phyloP scores from a whole-genome alignment of 1,140 invertebrate species.

The Drosophila micromelanica region DNA sequence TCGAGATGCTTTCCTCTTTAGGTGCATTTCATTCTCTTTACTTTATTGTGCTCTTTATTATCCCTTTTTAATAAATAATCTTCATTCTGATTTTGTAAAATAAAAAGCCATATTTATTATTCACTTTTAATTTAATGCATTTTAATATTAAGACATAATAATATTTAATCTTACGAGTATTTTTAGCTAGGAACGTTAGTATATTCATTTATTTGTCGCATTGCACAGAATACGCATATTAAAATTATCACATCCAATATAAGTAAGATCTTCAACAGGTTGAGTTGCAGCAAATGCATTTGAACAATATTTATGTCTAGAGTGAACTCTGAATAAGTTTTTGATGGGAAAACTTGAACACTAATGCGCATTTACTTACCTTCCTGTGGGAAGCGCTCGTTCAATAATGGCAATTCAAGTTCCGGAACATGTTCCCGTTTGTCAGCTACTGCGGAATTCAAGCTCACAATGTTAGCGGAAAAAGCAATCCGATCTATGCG shows the following conservation, averaged over 20 bases:
- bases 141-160: too few species aligned
- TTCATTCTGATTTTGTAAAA: too few species aligned
- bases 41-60: too few species aligned
- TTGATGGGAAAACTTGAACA: background rate
- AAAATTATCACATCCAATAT: conserved; percentile 45
- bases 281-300: conserved; percentile 61
- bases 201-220: background rate
- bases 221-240: conserved; percentile 24
- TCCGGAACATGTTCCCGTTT: background rate
- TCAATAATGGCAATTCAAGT: conserved; percentile 27
- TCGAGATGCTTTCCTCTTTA: too few species aligned
- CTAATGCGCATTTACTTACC: conserved; percentile 17
- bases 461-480: background rate
- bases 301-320: conserved; percentile 27
- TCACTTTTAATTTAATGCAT: too few species aligned
- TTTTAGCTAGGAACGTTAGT: too few species aligned
- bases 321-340: background rate
- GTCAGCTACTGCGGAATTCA: background rate
- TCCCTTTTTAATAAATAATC: too few species aligned
- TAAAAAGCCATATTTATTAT: too few species aligned
- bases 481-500: conserved; percentile 1
- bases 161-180: too few species aligned
- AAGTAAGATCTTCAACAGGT: conserved; percentile 59
- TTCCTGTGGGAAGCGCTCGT: conserved; percentile 8
- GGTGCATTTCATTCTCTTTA: too few species aligned